A percentile compares a stretch with the other conserved stretches of the same genome.
phyloP scores from a whole-genome alignment of 2,797 vertebrate species.

The Sciurus carolinensis region DNA sequence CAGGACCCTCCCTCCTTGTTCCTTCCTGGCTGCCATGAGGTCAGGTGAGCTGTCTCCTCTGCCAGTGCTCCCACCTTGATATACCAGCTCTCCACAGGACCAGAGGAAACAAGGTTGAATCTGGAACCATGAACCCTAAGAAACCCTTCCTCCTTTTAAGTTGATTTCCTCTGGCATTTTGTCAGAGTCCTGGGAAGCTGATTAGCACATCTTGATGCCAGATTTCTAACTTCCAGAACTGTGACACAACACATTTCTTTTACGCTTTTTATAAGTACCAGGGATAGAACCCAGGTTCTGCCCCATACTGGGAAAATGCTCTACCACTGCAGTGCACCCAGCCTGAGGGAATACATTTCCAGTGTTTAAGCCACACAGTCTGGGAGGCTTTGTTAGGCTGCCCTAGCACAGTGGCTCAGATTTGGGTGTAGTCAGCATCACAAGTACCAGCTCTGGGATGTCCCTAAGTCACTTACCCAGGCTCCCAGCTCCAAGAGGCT shows the following conservation, averaged over 20 bases:
- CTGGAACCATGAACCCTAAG: not conserved
- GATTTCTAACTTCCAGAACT: not conserved
- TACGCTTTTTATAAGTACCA: too few species aligned
- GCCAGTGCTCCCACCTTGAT: too few species aligned
- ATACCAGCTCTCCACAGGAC: too few species aligned
- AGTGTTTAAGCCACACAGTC: not conserved
- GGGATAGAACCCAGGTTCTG: too few species aligned
- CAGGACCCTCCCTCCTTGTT: not conserved
- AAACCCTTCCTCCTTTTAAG: too few species aligned
- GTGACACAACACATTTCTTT: not conserved
- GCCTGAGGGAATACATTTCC: not conserved
- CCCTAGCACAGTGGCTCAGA: accelerated
- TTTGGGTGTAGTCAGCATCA: too few species aligned
- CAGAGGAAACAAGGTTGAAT: too few species aligned
- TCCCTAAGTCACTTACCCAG: not conserved
- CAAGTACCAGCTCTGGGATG: not conserved
- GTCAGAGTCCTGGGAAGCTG: not conserved
- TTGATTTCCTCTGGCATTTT: not conserved
- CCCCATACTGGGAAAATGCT: too few species aligned
- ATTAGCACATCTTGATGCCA: not conserved
- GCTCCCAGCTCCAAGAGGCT: not conserved
- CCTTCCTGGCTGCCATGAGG: not conserved
- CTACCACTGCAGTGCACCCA: too few species aligned
- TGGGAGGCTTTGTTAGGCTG: not conserved
- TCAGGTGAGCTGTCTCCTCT: not conserved